Evolutionary conservation across 2,888 invertebrate species (phyloP).

Genomic region (Linyphia triangularis): DNA sequence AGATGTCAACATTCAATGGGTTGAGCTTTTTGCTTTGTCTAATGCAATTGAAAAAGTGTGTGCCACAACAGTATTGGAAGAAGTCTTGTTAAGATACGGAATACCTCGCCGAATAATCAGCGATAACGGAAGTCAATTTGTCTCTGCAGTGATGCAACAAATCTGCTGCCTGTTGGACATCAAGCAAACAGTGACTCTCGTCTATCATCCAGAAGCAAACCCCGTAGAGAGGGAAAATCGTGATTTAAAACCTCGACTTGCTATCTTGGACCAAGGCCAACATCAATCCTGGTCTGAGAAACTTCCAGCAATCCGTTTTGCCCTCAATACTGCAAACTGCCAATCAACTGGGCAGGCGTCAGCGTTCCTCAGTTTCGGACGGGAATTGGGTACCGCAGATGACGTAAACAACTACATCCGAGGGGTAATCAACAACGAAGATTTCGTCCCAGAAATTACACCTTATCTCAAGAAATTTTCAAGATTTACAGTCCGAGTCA

Average conservation of each 20-base stretch:
- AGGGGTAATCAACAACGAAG: conserved; percentile 7
- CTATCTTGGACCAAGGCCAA: too few species aligned
- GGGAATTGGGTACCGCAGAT: background rate
- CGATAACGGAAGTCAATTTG: background rate
- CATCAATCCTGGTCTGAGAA: background rate
- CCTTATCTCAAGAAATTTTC: conserved; percentile 4
- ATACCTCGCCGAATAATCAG: background rate
- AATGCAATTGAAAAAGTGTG: background rate
- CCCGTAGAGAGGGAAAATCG: background rate
- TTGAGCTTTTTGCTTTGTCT: background rate
- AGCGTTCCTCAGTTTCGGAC: too few species aligned
- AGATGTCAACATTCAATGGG: background rate
- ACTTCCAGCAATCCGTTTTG: background rate
- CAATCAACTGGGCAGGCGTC: background rate
- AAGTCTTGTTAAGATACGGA: too few species aligned
- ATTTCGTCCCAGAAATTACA: conserved; percentile 12
- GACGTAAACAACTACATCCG: background rate
- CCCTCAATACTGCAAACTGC: background rate
- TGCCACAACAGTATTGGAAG: background rate
- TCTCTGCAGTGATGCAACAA: background rate
- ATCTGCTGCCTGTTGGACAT: background rate
- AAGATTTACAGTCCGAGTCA: background rate
- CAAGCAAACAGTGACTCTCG: background rate
- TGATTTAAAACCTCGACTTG: background rate
- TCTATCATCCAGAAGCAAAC: background rate